Evolutionary conservation across 35 echinoderm and acorn worm genomes (phyloP).

Genomic region (Stichopus chloronotus): DNA sequence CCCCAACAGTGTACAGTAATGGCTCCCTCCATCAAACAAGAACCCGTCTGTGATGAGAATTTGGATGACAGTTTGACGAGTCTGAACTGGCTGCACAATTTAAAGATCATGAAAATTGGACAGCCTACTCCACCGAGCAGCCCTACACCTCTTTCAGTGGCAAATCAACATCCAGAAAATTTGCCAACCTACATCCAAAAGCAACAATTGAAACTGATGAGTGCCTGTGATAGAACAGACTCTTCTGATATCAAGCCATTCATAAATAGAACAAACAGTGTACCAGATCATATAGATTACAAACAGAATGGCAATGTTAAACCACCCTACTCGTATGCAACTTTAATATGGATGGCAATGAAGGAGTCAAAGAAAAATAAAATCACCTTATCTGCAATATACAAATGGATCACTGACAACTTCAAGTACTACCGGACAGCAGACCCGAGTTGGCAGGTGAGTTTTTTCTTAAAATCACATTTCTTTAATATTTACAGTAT

Average conservation of each 20-base stretch:
- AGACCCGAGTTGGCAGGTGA: conserved; percentile 99
- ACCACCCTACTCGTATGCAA: conserved; percentile 95
- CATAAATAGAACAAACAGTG: conserved; percentile 11
- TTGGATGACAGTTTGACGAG: conserved; percentile 98
- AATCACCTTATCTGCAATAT: conserved; percentile 98
- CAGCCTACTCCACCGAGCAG: conserved; percentile 92
- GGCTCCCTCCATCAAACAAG: conserved; percentile 44
- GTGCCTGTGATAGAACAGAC: background rate
- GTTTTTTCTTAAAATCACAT: background rate
- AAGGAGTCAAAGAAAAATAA: conserved; percentile 98
- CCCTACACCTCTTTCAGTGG: conserved; percentile 74
- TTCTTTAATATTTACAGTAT: background rate
- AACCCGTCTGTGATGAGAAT: conserved; percentile 39
- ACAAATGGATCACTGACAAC: conserved; percentile 99
- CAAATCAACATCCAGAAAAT: conserved; percentile 62
- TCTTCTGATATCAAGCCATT: conserved; percentile 30
- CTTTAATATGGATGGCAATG: conserved; percentile 99
- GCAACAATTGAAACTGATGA: conserved; percentile 40
- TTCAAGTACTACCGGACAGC: conserved; percentile 97
- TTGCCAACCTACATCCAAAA: conserved; percentile 53
- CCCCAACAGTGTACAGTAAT: conserved; percentile 46
- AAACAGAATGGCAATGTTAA: conserved; percentile 85
- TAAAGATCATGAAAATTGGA: conserved; percentile 88
- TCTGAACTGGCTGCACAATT: conserved; percentile 95
- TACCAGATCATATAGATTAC: conserved; percentile 73